These are phyloP conservation scores for Chaitophorus viminalis DNA, from an alignment of 2,888 invertebrate species.

Conservation along the genomic window DNA sequence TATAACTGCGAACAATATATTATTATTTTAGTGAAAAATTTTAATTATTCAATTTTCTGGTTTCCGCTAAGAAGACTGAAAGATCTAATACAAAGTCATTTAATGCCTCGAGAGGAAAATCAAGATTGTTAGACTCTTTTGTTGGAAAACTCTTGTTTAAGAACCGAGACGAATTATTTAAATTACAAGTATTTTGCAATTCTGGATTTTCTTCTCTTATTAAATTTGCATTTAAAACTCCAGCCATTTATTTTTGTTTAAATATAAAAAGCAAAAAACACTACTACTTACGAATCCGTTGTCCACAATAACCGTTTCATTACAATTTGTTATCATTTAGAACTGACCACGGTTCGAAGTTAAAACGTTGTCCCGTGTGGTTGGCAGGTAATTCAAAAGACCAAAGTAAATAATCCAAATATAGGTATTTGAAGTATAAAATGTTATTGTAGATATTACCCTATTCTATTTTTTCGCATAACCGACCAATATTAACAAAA, in stretches of 20 bases:
- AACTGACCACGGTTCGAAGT: not conserved
- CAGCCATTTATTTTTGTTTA: not conserved
- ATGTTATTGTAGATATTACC: too few species aligned
- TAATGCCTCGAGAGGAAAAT: conserved; percentile 36
- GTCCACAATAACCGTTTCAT: not conserved
- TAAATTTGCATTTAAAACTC: conserved; percentile 33
- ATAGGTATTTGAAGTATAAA: not conserved
- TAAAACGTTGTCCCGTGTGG: not conserved
- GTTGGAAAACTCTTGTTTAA: conserved; percentile 13
- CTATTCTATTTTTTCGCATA: too few species aligned
- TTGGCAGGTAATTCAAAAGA: not conserved
- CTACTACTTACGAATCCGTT: not conserved
- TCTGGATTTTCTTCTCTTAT: conserved; percentile 15
- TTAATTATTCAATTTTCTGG: conserved; percentile 25
- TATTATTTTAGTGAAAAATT: not conserved
- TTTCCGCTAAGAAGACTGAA: not conserved
- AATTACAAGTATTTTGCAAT: conserved; percentile 12
- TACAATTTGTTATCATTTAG: not conserved
- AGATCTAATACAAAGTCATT: conserved; percentile 23
- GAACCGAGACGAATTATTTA: conserved; percentile 40
- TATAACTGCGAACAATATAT: not conserved
- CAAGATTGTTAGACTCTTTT: conserved; percentile 32
- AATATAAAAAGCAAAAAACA: not conserved
- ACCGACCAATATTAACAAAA: not conserved
- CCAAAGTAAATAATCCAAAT: not conserved